phyloP scores from a whole-genome alignment of 2,888 invertebrate genomes.

The Rhamnusium bicolor region DNA sequence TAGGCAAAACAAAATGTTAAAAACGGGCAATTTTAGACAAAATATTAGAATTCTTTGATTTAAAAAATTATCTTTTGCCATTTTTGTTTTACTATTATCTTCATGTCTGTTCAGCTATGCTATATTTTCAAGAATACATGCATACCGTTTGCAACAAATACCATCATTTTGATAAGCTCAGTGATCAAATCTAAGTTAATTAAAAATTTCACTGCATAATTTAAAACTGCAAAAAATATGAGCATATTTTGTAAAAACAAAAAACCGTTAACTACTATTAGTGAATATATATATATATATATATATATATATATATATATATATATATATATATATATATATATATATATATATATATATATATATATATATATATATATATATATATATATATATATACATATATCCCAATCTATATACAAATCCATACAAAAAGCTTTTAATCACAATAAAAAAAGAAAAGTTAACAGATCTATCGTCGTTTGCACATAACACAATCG shows the following conservation, averaged over 20 bases:
- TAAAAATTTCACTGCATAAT: neutral
- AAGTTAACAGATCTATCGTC: constrained; percentile 31
- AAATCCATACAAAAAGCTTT: constrained; percentile 43
- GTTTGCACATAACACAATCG: constrained; percentile 28
- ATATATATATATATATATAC: constrained; percentile 44
- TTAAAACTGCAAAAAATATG: neutral
- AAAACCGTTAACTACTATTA: too few species aligned
- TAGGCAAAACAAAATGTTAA: too few species aligned
- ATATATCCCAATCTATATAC: constrained; percentile 45
- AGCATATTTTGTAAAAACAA: neutral
- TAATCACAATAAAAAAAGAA: constrained; percentile 45
- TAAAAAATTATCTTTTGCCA: too few species aligned
- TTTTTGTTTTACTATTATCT: neutral
- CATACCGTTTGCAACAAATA: constrained; percentile 7
- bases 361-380: constrained; percentile 38
- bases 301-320: too few species aligned
- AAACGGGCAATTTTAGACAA: too few species aligned
- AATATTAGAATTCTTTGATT: too few species aligned
- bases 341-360: too few species aligned
- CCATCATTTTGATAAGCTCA: constrained; percentile 17
- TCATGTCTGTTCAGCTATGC: constrained; percentile 9
- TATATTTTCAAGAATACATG: neutral
- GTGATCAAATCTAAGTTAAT: neutral
- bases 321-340: too few species aligned
- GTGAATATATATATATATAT: too few species aligned